Base-by-base conservation (phyloP, 2,797 vertebrate genomes). In the Diplodus sargus region DNA sequence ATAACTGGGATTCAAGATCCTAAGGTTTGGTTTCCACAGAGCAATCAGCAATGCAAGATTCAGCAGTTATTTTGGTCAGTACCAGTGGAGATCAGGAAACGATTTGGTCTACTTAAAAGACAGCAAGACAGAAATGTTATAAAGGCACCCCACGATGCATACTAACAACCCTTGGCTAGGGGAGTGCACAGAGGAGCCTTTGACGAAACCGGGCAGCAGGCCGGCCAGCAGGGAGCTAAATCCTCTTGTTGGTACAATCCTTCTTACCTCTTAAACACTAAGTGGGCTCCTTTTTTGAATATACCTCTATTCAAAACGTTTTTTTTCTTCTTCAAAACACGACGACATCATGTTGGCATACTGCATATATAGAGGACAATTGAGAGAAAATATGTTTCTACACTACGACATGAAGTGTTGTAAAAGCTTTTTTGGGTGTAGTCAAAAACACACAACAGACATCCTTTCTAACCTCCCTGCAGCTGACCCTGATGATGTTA, bases 101-200 rank as follows among this genome's bases (percentile, higher is more conserved):
- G 2, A 70, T 70, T 78, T 56, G 45, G 56, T 23, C 48, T 20
- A 77, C 59, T 78, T 79, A 65, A 58, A 70, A 76, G 66, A 56
- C 49, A 67, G 78, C 34, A 42, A 59, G 58, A 57, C 30, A 64
- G 61, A 70, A 25, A 39, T 64, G 58, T 82, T 83, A 58, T 76
- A 84, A 78, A 82, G 74, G 78, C 25, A 64, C 57, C 63, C 78
- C 34, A 58, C 73, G 18, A 60, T 78, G 92, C 91, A 95, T 94
- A 94, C 91, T 89, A 94, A 95, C 78, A 78, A 92, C 62, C 79
- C 74, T 66, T 4, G 30, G 82, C 73, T 79, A 72, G 69, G 52
- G 54, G n/a, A 64, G 79, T 15, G 68, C 79, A 94, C 92, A 94
- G 89, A 91, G 81, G 84, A 71, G 81, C 86, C 89, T 92, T 94